Evolutionary conservation across 2,113 vertebrate species (phyloP).

Genomic region (Hassar affinis): DNA sequence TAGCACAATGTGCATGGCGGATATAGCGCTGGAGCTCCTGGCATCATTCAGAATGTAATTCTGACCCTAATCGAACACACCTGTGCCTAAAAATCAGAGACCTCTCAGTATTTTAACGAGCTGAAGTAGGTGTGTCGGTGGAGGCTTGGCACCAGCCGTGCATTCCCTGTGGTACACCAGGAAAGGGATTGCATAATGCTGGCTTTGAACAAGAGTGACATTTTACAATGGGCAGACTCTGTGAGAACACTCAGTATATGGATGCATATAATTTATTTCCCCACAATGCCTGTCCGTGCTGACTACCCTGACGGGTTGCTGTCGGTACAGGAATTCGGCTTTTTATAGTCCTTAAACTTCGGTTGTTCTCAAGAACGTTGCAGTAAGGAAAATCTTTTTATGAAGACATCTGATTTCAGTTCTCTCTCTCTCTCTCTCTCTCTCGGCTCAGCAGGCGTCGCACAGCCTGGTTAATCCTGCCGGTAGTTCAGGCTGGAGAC

Average conservation of each 20-base stretch:
- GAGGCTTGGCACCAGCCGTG: slow-evolving; percentile 17
- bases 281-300: neutral
- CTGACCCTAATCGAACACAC: slow-evolving; percentile 18
- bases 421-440: neutral
- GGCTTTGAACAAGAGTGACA: slow-evolving; percentile 32
- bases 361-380: neutral
- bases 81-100: slow-evolving; percentile 21
- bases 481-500: neutral
- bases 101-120: slow-evolving; percentile 33
- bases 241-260: neutral
- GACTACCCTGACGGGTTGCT: neutral
- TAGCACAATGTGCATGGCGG: neutral
- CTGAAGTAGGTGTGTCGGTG: slow-evolving; percentile 21
- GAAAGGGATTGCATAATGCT: slow-evolving; percentile 39
- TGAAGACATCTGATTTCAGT: slow-evolving; percentile 17
- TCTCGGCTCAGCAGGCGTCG: too few relatives aligned
- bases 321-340: neutral
- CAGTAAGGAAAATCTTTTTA: neutral
- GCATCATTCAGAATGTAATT: slow-evolving; percentile 4
- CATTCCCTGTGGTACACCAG: slow-evolving; percentile 27
- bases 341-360: neutral
- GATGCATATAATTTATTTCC: slow-evolving; percentile 1
- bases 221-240: slow-evolving; percentile 31
- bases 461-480: neutral
- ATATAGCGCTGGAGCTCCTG: slow-evolving; percentile 7